Base-by-base conservation (phyloP, 1,140 invertebrate species). In the Leptopilina boulardi region DNA sequence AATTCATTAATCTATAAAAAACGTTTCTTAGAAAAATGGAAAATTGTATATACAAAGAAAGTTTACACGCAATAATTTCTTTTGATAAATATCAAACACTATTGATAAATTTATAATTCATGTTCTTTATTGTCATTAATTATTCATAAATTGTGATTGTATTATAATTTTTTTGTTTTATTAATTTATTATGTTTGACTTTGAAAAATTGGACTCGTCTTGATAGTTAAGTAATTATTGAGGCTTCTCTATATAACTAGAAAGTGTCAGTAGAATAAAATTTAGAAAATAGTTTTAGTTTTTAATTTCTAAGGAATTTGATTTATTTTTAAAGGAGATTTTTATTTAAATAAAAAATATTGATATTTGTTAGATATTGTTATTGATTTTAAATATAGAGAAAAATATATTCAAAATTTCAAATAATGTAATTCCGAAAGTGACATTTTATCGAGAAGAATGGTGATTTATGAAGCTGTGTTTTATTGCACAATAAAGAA, bases 141-240 rank as follows among this genome's bases (percentile, higher is more conserved):
- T 26, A 26, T 13, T 5, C 3, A 6, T 15, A 0, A 30, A n/a
- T 30, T 15, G 11, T 66, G 1, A 5, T 15, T 13, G 13, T 6
- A 34, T 3, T 13, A 34, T 8, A 19, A 9, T 10, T 5, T 56
- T 23, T 19, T 18, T 8, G 0, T 59, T 59, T 66, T 3, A 2
- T n/a, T 26, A 15, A 11, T 9, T 30, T 30, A 15, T 13, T 34
- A n/a, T 38, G 8, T 15, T 26, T 23, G 3, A n/a, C 13, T 6
- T 11, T 6, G 30, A 66, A 30, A 66, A 11, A 66, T 66, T 66
- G 59, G 59, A 66, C 59, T 66, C 59, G 26, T 15, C 59, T 66
- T 34, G 23, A 10, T 30, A 30, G 10, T 66, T 66, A n/a, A n/a
- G 59, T 26, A 30, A 66, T 66, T 30, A 30, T 15, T 30, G 13